A percentile compares a stretch with the other conserved stretches of the same genome.
These are phyloP conservation scores for Actinopyga echinites DNA, from an alignment of 53 echinoderm and acorn worm genomes.

Conservation along the genomic window DNA sequence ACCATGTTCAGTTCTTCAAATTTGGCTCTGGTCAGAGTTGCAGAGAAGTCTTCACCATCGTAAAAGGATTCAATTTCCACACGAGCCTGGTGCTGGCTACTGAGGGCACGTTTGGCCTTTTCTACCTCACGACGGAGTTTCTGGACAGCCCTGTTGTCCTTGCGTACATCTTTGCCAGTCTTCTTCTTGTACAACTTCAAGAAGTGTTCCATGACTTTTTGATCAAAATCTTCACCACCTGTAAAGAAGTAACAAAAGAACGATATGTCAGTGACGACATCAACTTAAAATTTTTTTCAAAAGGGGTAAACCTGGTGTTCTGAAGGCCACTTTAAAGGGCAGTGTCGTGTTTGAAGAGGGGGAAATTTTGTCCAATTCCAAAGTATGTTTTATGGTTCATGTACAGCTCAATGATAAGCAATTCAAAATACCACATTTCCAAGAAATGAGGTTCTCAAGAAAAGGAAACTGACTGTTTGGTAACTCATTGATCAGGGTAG, in stretches of 20 bases:
- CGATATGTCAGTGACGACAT: not conserved
- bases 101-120: slow-evolving; percentile 98
- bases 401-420: no score
- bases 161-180: slow-evolving; percentile 96
- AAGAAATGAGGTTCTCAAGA: no score
- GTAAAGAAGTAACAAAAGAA: not conserved
- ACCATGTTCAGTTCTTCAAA: slow-evolving; percentile 98
- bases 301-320: not conserved
- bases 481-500: no score
- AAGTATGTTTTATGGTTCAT: no score
- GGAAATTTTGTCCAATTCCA: no score
- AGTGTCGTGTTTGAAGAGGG: no score
- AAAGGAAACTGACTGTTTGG: no score
- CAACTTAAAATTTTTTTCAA: no score
- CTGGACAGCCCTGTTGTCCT: slow-evolving; percentile 99
- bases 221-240: slow-evolving; percentile 99
- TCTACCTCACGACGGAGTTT: slow-evolving; percentile 99
- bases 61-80: slow-evolving; percentile 98
- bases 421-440: no score
- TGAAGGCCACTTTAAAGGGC: not conserved
- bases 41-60: slow-evolving; percentile 97
- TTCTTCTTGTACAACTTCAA: slow-evolving; percentile 99
- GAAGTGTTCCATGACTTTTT: slow-evolving; percentile 98
- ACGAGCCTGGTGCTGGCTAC: slow-evolving; percentile 92
- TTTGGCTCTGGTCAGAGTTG: slow-evolving; percentile 88